Evolutionary conservation across 2,797 vertebrate species (phyloP).

Genomic region (Trematomus bernacchii): DNA sequence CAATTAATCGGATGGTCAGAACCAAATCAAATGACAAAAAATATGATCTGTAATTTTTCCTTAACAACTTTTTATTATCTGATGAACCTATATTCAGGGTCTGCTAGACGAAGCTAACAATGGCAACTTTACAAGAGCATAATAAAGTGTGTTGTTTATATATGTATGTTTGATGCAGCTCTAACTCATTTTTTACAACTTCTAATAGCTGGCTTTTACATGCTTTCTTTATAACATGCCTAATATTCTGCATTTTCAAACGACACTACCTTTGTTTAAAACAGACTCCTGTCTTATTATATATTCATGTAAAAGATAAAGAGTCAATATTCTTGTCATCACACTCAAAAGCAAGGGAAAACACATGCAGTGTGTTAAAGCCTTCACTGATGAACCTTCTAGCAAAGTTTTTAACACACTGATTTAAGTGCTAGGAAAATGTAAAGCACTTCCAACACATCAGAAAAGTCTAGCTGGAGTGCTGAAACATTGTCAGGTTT

Average conservation of each 20-base stretch:
- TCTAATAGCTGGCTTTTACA: neutral
- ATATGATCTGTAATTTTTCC: too few relatives aligned
- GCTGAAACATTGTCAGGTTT: conserved; percentile 48
- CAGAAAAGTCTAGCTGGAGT: conserved; percentile 31
- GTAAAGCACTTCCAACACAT: conserved; percentile 47
- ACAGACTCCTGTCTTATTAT: neutral
- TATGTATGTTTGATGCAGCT: neutral
- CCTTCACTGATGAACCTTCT: conserved; percentile 39
- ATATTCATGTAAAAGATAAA: conserved; percentile 26
- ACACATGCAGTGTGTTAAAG: conserved; percentile 41
- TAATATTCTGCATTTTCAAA: neutral
- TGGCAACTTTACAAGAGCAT: neutral
- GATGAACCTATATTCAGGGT: too few relatives aligned
- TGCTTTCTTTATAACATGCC: neutral
- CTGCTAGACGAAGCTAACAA: too few relatives aligned
- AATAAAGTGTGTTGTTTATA: neutral
- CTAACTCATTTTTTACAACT: neutral
- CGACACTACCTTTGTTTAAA: neutral
- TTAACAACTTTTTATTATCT: too few relatives aligned
- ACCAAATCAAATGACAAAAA: neutral
- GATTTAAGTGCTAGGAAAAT: conserved; percentile 48
- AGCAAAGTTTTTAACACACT: conserved; percentile 62
- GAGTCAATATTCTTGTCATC: conserved; percentile 22
- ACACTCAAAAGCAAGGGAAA: conserved; percentile 40
- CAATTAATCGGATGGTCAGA: conserved; percentile 1